These are phyloP conservation scores for Saccostrea glomerata DNA, from an alignment of 1,140 invertebrate genomes.

Conservation along the genomic window DNA sequence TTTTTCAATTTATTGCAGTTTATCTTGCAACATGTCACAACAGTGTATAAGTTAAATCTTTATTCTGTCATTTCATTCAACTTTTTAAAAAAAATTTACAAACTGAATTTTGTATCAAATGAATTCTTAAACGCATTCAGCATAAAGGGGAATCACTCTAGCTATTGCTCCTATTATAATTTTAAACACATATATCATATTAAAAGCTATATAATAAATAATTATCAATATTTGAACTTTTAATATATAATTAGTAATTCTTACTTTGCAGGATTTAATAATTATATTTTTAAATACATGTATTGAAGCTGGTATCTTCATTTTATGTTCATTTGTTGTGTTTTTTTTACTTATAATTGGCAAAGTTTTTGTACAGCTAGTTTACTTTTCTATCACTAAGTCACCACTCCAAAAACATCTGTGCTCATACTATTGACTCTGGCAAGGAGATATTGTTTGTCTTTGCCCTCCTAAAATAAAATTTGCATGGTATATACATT, in stretches of 20 bases:
- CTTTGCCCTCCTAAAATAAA: conserved; percentile 85
- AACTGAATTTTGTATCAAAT: too few species aligned
- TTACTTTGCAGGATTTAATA: too few species aligned
- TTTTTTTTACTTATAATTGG: neutral
- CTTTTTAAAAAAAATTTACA: too few species aligned
- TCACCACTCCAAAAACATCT: conserved; percentile 34
- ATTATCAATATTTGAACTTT: too few species aligned
- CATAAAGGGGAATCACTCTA: neutral
- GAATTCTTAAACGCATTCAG: neutral
- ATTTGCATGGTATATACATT: neutral
- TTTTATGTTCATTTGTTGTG: too few species aligned
- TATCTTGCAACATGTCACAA: too few species aligned
- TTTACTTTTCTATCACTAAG: neutral
- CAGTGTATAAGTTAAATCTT: too few species aligned
- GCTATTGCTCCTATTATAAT: neutral
- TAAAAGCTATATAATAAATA: neutral
- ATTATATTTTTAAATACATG: too few species aligned
- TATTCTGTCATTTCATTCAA: too few species aligned
- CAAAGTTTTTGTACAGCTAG: neutral
- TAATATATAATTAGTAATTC: too few species aligned
- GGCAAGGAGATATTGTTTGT: conserved; percentile 93
- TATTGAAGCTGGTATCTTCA: too few species aligned
- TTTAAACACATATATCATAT: neutral
- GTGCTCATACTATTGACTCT: conserved; percentile 80
- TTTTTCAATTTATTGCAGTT: too few species aligned